Evolutionary conservation across 1,140 invertebrate species (phyloP).

Genomic region (Melitaea cinxia): DNA sequence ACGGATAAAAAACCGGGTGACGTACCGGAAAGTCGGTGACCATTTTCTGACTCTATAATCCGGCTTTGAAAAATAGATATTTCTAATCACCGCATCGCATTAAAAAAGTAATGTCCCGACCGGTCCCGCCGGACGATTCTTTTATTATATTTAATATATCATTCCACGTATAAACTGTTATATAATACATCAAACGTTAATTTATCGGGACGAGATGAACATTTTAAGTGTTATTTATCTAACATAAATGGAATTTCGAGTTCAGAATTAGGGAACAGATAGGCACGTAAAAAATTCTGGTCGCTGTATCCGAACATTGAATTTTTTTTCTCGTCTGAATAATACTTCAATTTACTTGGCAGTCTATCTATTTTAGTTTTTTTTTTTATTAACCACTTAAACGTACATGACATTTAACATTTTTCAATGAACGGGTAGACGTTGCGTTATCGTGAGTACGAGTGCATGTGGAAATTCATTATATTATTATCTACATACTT

Average conservation of each 20-base stretch:
- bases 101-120: constrained; percentile 57
- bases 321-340: constrained; percentile 24
- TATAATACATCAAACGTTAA: constrained; percentile 66
- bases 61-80: constrained; percentile 57
- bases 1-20: constrained; percentile 46
- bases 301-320: constrained; percentile 17
- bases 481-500: constrained; percentile 31
- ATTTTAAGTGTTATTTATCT: constrained; percentile 68
- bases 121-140: constrained; percentile 51
- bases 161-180: constrained; percentile 57
- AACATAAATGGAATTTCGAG: constrained; percentile 49
- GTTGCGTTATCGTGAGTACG: constrained; percentile 23
- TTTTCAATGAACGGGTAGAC: constrained; percentile 18
- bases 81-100: constrained; percentile 63
- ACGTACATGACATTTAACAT: constrained; percentile 6
- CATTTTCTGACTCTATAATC: constrained; percentile 44
- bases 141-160: constrained; percentile 63
- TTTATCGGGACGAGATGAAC: constrained; percentile 70
- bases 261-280: constrained; percentile 39
- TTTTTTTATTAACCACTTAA: constrained; percentile 21
- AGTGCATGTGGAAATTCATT: constrained; percentile 25
- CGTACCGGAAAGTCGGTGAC: constrained; percentile 40
- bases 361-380: neutral
- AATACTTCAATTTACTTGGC: constrained; percentile 1
- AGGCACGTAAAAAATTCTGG: constrained; percentile 18